These are phyloP conservation scores for Hemicentrotus pulcherrimus DNA, from an alignment of 35 echinoderm and acorn worm species.

Conservation along the genomic window DNA sequence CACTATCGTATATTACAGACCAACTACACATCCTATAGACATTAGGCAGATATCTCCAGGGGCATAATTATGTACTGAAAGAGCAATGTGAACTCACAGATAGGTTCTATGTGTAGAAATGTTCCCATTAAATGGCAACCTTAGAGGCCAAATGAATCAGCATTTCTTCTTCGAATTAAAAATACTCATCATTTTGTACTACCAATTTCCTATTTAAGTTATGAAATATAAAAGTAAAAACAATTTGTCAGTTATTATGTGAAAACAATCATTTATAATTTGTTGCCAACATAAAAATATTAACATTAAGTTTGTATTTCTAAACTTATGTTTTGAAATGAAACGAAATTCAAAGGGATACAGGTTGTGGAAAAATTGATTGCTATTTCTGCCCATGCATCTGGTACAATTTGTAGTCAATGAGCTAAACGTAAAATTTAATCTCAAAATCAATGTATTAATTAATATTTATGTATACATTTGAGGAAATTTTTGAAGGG, in stretches of 20 bases:
- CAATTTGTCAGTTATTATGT: too few species aligned
- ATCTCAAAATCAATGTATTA: neutral
- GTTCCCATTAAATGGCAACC: neutral
- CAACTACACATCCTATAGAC: neutral
- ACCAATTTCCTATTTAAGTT: neutral
- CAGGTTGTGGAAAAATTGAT: neutral
- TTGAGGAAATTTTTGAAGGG: neutral
- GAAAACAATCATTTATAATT: too few species aligned
- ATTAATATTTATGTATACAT: neutral
- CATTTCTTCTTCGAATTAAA: neutral
- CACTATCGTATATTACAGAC: neutral
- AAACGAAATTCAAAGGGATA: neutral
- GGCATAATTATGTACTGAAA: neutral
- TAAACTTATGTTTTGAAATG: neutral
- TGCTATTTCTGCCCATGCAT: neutral
- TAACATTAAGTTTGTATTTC: neutral
- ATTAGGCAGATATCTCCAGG: neutral
- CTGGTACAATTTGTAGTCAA: too few species aligned
- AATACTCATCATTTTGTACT: neutral
- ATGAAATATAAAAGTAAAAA: neutral
- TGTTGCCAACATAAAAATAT: too few species aligned
- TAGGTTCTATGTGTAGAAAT: neutral
- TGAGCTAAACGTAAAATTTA: too few species aligned
- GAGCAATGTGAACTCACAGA: neutral
- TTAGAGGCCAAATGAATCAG: neutral